phyloP scores from a whole-genome alignment of 2,888 invertebrate genomes.

The Sicus ferrugineus region DNA sequence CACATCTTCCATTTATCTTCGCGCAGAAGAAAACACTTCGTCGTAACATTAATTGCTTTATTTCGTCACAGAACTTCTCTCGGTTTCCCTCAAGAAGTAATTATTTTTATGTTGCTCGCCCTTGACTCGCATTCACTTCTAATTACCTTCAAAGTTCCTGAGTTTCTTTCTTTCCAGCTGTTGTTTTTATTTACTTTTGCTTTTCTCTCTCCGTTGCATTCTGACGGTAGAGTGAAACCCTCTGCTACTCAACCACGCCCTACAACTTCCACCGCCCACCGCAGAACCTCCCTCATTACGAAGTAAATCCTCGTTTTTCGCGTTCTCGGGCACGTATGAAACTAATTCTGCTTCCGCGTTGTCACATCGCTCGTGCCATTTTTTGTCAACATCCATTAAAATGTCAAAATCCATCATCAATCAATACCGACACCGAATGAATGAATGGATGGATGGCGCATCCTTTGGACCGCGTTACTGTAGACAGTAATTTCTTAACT shows the following conservation, averaged over 20 bases:
- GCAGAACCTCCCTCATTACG: neutral
- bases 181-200: neutral
- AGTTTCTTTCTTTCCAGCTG: neutral
- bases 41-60: too few species aligned
- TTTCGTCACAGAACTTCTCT: too few species aligned
- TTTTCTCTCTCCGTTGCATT: too few species aligned
- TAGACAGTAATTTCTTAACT: constrained; percentile 24
- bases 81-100: too few species aligned
- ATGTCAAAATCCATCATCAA: constrained; percentile 35
- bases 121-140: too few species aligned
- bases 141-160: neutral
- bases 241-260: neutral
- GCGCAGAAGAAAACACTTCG: too few species aligned
- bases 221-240: too few species aligned
- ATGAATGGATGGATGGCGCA: neutral
- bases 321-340: neutral
- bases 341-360: neutral
- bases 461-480: constrained; percentile 15
- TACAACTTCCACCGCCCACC: neutral
- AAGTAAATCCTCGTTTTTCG: constrained; percentile 4
- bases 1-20: too few species aligned
- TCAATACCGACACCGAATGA: constrained; percentile 25
- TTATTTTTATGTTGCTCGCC: too few species aligned
- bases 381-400: constrained; percentile 33
- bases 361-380: neutral